Evolutionary conservation across 2,113 vertebrate genomes (phyloP).

Genomic region (Suncus etruscus): DNA sequence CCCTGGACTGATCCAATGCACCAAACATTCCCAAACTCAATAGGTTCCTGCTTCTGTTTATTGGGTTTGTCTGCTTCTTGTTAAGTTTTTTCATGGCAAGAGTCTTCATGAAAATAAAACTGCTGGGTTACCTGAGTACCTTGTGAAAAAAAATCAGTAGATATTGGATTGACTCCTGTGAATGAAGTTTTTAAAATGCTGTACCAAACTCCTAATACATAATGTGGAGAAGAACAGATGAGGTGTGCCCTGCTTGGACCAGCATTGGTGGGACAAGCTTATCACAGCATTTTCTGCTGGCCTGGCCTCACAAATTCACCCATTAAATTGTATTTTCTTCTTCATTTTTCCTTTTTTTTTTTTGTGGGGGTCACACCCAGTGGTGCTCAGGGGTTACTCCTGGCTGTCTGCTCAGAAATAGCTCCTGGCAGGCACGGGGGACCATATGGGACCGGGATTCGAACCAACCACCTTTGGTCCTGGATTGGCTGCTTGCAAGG

Average conservation of each 20-base stretch:
- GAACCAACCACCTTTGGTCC: too few relatives aligned
- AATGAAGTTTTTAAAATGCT: constrained; percentile 69
- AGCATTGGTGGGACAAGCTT: constrained; percentile 13
- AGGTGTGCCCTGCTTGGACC: constrained; percentile 9
- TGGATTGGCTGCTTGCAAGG: too few relatives aligned
- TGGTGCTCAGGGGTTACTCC: too few relatives aligned
- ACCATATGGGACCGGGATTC: too few relatives aligned
- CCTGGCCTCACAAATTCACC: background rate
- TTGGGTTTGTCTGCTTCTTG: constrained; percentile 97
- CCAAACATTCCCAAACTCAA: constrained; percentile 99
- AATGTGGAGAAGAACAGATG: background rate
- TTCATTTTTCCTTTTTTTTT: constrained; percentile 53
- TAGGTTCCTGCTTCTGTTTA: constrained; percentile 97
- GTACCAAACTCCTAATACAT: constrained; percentile 28
- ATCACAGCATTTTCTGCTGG: constrained; percentile 53
- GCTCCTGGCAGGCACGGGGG: too few relatives aligned
- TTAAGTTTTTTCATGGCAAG: constrained; percentile 99
- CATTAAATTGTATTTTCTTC: constrained; percentile 52
- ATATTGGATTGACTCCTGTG: constrained; percentile 76
- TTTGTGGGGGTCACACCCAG: too few relatives aligned
- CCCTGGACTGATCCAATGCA: constrained; percentile 97
- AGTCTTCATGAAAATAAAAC: constrained; percentile 99
- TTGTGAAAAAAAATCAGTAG: constrained; percentile 47
- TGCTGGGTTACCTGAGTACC: constrained; percentile 94
- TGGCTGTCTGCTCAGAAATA: too few relatives aligned